Conservation (phyloP, 1,140 invertebrate species). For the Drosophila kurseongensis region DNA sequence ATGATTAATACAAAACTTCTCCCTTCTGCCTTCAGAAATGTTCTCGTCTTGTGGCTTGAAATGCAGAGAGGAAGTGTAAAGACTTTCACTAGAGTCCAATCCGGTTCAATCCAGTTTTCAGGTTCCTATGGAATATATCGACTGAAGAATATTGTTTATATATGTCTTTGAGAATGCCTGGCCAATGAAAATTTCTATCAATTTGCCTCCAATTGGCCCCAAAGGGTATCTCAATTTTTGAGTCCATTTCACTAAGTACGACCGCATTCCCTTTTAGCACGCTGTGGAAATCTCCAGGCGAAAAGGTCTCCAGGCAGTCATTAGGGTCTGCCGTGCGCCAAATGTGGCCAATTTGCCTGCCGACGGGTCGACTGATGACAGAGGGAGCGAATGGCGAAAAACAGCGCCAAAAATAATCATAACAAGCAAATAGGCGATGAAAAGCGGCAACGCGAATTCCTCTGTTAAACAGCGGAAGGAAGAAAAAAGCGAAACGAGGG, state of each 20-base stretch:
- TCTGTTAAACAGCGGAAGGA: not conserved
- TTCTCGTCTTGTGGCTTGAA: too few relatives aligned
- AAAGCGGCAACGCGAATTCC: conserved; percentile 18
- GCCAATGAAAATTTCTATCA: conserved; percentile 9
- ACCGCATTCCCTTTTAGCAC: conserved; percentile 10
- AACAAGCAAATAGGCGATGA: conserved; percentile 60
- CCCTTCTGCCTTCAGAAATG: too few relatives aligned
- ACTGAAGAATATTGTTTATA: too few relatives aligned
- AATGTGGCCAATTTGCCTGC: conserved; percentile 69
- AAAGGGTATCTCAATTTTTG: conserved; percentile 19
- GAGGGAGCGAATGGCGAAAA: conserved; percentile 8
- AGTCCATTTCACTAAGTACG: conserved; percentile 5
- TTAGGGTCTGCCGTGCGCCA: conserved; percentile 61
- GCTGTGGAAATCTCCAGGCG: conserved; percentile 38
- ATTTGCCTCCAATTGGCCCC: conserved; percentile 34
- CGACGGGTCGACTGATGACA: conserved; percentile 17
- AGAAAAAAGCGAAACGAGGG: not conserved
- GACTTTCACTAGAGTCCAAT: too few relatives aligned
- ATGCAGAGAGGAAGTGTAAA: too few relatives aligned
- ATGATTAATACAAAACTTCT: not conserved
- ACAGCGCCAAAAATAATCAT: conserved; percentile 67
- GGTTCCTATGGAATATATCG: too few relatives aligned
- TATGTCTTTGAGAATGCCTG: too few relatives aligned
- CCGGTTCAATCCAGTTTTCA: too few relatives aligned
- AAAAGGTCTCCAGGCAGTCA: conserved; percentile 56